Conservation (phyloP, 2,113 vertebrate species). For the Trochalopteron elliotii region DNA sequence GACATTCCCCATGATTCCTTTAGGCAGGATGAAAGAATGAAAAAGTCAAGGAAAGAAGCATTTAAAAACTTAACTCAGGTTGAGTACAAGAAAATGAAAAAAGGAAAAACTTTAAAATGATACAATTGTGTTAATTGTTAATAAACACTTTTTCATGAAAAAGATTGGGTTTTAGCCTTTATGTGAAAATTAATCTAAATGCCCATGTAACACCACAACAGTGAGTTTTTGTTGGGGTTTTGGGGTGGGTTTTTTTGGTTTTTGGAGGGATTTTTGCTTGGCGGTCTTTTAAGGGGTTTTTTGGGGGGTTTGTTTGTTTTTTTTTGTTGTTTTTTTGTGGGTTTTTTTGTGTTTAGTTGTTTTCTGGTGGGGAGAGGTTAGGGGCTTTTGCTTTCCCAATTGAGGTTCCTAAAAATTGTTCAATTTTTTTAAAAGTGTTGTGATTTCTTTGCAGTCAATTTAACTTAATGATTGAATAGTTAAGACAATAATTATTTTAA, state of each 20-base stretch:
- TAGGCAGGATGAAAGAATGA: neutral
- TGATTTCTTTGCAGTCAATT: neutral
- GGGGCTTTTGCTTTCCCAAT: neutral
- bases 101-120: neutral
- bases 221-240: neutral
- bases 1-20: neutral
- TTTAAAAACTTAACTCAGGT: neutral
- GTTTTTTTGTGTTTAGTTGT: neutral
- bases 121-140: neutral
- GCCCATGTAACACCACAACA: neutral
- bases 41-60: neutral
- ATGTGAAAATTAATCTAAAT: neutral
- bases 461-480: neutral
- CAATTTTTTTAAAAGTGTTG: neutral
- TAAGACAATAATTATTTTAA: neutral
- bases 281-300: too few species aligned
- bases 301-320: rapidly evolving
- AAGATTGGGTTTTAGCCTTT: rapidly evolving
- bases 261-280: neutral
- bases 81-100: neutral
- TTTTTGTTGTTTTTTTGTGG: too few species aligned
- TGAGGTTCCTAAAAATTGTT: neutral
- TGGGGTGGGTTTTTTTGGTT: too few species aligned
- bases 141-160: neutral
- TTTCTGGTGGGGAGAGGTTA: rapidly evolving